These are phyloP conservation scores for Drosophila nr. fundita DNA, from an alignment of 2,888 invertebrate species.

Conservation along the genomic window DNA sequence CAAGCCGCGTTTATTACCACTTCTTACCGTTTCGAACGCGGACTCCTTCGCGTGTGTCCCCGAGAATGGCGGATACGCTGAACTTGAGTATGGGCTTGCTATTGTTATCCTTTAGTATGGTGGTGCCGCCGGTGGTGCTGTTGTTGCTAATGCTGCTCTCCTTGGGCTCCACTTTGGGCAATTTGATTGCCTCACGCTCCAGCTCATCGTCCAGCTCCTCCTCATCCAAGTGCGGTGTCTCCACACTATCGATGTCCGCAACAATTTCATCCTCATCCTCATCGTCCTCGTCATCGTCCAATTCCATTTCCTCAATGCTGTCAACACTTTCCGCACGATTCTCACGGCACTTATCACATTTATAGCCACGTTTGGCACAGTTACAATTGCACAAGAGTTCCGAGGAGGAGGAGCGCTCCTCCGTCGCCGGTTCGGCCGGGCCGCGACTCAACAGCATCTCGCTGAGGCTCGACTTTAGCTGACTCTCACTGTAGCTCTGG, in stretches of 20 bases:
- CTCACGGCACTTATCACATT: conserved; percentile 76
- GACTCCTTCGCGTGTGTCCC: conserved; percentile 86
- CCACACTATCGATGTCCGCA: conserved; percentile 71
- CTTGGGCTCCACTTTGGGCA: conserved; percentile 78
- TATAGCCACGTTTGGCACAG: conserved; percentile 71
- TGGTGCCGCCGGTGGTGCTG: conserved; percentile 45
- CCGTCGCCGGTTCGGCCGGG: conserved; percentile 31
- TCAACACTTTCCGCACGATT: conserved; percentile 75
- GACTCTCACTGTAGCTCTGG: conserved; percentile 74
- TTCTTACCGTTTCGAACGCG: conserved; percentile 85
- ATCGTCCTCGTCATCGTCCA: conserved; percentile 71
- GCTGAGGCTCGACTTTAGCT: conserved; percentile 67
- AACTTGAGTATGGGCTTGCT: conserved; percentile 94
- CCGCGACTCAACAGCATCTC: conserved; percentile 82
- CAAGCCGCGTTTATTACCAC: conserved; percentile 64
- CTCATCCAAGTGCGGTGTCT: conserved; percentile 67
- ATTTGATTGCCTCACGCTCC: conserved; percentile 65
- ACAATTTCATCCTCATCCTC: conserved; percentile 72
- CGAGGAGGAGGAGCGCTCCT: conserved; percentile 25
- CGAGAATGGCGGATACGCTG: conserved; percentile 96
- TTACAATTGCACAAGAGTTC: conserved; percentile 58
- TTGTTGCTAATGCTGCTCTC: conserved; percentile 41
- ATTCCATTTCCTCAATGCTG: conserved; percentile 79
- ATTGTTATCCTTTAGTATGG: conserved; percentile 84
- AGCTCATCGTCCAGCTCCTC: conserved; percentile 72